Percentiles rank a stretch among this genome's conserved stretches.
Conservation (phyloP, 1,140 invertebrate genomes). For the Diploscapter pachys region DNA sequence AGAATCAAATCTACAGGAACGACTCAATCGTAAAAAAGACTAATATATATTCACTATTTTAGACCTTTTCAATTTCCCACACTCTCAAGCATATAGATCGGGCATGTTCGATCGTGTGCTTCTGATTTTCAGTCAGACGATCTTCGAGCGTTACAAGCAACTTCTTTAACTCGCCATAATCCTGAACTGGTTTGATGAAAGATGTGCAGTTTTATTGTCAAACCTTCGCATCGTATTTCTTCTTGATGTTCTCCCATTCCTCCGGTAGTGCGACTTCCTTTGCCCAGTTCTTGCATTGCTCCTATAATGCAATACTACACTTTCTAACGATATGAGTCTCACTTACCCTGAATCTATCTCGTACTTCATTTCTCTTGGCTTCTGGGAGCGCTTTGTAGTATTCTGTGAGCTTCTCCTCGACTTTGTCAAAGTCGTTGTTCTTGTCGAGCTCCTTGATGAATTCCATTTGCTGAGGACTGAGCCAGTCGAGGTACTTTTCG, state of each 20-base stretch:
- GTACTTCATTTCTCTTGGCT: constrained; percentile 8
- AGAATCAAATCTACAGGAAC: too few relatives aligned
- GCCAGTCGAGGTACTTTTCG: constrained; percentile 18
- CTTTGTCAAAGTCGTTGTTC: too few relatives aligned
- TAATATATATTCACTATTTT: too few relatives aligned
- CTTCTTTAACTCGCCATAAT: constrained; percentile 5
- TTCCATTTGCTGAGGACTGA: neutral
- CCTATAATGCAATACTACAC: neutral
- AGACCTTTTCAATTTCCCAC: constrained; percentile 15
- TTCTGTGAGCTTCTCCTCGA: neutral
- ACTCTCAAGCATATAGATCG: constrained; percentile 13
- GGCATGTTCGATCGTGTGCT: constrained; percentile 19
- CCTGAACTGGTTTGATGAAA: neutral
- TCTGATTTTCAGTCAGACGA: constrained; percentile 17
- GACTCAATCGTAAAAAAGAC: too few relatives aligned
- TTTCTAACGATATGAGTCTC: too few relatives aligned
- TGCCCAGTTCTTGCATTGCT: constrained; percentile 24
- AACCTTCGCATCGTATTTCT: neutral
- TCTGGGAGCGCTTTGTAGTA: constrained; percentile 11
- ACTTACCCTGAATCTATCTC: constrained; percentile 2
- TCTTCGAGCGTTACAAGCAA: constrained; percentile 13
- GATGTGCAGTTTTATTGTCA: too few relatives aligned
- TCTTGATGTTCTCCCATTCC: constrained; percentile 21
- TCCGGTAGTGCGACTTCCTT: constrained; percentile 19
- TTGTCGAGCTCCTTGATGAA: constrained; percentile 4